Evolutionary conservation across 2,888 invertebrate genomes (phyloP), one percentile per base, ranked within the genome.

Genomic region (Drosophila niveifrons): DNA sequence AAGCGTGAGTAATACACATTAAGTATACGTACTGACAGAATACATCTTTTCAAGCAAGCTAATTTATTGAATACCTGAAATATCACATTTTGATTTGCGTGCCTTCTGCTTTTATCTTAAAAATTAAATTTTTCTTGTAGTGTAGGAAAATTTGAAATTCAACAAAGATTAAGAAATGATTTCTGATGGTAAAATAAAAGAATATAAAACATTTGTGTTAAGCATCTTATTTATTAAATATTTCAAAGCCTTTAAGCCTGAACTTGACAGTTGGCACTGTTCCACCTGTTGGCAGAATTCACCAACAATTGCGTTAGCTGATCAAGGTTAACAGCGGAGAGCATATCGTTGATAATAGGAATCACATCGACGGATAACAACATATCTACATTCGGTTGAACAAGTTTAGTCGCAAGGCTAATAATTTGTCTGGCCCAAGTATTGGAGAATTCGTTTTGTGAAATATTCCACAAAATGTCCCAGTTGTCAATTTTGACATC

Each of bases 371-470:
- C 7, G 44, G 53, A 62, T 11, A 78, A 11, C 0, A 56, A 51
- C n/a, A 53, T 36, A 43, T 56, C 52, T 7, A 81, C 52, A 46
- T 31, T 31, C 4, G 76, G 74, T 57, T 90, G 82, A 3, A 89
- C 70, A 65, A 86, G 63, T 56, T 89, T 43, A 2, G 66, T 51
- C 8, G 67, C 23, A 6, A 89, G 55, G 3, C 73, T 43, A 2
- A 66, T 2, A 0, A 70, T 13, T 1, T 86, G 72, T 43, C 74
- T 52, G 9, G 64, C 28, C 17, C 58, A 78, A 3, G 65, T 66
- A 23, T 90, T 82, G 11, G 57, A 36, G 13, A 80, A 82, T 47
- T 82, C 78, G 57, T 91, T 91, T 7, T 66, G 46, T 1, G 83
- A 57, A 17, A 85, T 83, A 50, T 78, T 72, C 89, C 75, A 88